Conservation (phyloP, 2,113 vertebrate genomes). For the Gobiocypris rarus region DNA sequence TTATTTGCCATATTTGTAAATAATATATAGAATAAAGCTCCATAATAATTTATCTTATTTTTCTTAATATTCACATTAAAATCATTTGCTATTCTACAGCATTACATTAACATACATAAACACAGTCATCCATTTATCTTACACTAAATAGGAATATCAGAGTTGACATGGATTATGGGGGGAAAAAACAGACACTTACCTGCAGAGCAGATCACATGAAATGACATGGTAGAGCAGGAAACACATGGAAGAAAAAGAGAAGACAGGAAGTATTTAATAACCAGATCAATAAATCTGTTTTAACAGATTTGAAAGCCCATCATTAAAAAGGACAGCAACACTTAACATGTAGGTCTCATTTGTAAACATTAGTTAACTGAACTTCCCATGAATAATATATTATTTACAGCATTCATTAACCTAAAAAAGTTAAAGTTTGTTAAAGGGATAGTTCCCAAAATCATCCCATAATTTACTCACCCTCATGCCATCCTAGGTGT, state of each 20-base stretch:
- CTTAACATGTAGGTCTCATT: background rate
- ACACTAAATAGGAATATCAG: background rate
- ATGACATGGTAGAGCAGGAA: background rate
- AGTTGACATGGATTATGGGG: background rate
- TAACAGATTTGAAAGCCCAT: background rate
- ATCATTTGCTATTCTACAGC: background rate
- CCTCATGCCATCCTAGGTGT: no score
- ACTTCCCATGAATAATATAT: background rate
- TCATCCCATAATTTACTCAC: no score
- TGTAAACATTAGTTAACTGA: background rate
- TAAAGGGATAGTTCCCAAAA: no score
- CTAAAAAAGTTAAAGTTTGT: no score
- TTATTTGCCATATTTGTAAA: background rate
- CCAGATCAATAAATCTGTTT: background rate
- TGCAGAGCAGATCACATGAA: background rate
- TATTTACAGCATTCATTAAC: no score
- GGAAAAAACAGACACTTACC: constrained; percentile 7
- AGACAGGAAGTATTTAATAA: background rate
- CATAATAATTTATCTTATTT: background rate
- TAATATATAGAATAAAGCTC: background rate
- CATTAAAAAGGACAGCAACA: background rate
- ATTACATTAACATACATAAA: background rate
- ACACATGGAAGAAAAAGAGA: background rate
- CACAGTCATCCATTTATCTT: background rate
- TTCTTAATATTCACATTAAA: background rate